Evolutionary conservation across 2,113 vertebrate species (phyloP).

Genomic region (Asarcornis scutulata): DNA sequence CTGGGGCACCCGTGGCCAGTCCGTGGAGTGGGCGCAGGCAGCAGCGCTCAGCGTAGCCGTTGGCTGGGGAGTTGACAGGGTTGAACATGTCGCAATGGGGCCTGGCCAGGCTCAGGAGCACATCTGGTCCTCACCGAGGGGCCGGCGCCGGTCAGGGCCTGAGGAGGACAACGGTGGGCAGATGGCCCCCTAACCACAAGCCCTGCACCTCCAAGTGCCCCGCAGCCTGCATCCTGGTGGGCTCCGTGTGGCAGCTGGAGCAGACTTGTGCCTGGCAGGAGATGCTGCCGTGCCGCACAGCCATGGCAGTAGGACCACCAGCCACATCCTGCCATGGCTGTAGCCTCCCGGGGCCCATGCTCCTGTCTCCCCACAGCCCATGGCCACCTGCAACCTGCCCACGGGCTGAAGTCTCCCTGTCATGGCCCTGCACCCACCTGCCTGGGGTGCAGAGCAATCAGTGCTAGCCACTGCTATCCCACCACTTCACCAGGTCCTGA

Average conservation of each 20-base stretch:
- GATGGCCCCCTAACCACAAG: neutral
- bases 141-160: neutral
- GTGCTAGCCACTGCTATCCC: neutral
- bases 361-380: neutral
- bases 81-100: constrained; percentile 85
- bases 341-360: neutral
- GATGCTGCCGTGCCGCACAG: neutral
- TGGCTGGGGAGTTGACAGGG: constrained; percentile 78
- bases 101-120: constrained; percentile 66
- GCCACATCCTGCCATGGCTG: neutral
- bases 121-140: constrained; percentile 57
- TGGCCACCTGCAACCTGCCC: neutral
- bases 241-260: neutral
- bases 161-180: neutral
- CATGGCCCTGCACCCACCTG: too few relatives aligned
- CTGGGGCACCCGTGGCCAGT: constrained; percentile 17
- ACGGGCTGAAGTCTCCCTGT: too few relatives aligned
- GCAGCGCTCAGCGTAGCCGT: constrained; percentile 84
- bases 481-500: neutral
- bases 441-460: neutral
- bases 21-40: constrained; percentile 86
- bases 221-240: neutral
- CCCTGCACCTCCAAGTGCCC: neutral
- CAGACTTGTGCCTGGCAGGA: neutral
- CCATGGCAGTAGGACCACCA: too few relatives aligned